phyloP scores from a whole-genome alignment of 2,113 vertebrate species.

The Ptilorrhoa leucosticta region DNA sequence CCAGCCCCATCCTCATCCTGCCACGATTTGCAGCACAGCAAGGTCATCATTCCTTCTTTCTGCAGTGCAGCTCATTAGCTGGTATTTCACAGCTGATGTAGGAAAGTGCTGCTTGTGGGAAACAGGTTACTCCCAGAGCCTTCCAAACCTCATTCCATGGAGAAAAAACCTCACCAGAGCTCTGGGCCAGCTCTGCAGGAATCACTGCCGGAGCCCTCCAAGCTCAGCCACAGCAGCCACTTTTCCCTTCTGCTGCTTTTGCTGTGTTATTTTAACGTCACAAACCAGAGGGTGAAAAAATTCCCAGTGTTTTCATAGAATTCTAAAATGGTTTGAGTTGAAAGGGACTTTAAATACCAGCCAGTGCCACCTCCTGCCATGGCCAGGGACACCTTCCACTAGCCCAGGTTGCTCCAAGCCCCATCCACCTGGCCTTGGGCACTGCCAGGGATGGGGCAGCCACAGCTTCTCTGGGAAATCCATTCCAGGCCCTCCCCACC shows the following conservation, averaged over 20 bases:
- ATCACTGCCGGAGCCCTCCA: not conserved
- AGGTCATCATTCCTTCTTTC: not conserved
- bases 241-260: not conserved
- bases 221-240: not conserved
- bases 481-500: not conserved
- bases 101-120: not conserved
- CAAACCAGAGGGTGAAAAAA: not conserved
- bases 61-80: not conserved
- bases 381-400: not conserved
- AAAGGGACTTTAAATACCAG: not conserved
- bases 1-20: not conserved
- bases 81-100: not conserved
- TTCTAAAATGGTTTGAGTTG: not conserved
- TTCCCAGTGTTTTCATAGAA: not conserved
- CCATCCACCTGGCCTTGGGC: not conserved
- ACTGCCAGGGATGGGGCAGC: not conserved
- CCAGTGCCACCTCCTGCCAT: accelerated
- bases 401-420: not conserved
- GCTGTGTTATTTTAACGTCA: not conserved
- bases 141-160: not conserved
- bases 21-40: not conserved
- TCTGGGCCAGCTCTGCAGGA: not conserved
- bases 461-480: not conserved
- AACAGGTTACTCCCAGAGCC: not conserved
- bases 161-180: not conserved